Conservation (phyloP, 2,113 vertebrate species). For the Pseudorectes ferrugineus region DNA sequence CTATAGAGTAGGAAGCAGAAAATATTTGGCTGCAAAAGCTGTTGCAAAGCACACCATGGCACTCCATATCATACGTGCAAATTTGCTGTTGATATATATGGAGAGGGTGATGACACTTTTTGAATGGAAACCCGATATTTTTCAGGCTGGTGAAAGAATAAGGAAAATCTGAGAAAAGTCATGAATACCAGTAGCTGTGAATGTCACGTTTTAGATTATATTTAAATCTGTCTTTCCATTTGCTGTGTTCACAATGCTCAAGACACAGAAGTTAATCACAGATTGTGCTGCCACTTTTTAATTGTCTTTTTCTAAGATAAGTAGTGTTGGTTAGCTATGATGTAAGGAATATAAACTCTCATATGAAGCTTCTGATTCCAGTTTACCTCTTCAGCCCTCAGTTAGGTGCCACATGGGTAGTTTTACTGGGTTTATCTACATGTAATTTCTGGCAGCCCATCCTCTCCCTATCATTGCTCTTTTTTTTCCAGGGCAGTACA, state of each 20-base stretch:
- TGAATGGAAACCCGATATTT: constrained; percentile 11
- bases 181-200: constrained; percentile 13
- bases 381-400: not conserved
- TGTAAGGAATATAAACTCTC: not conserved
- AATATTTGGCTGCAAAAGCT: constrained; percentile 63
- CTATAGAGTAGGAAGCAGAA: constrained; percentile 53
- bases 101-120: constrained; percentile 27
- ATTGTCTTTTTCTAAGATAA: not conserved
- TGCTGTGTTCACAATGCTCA: not conserved
- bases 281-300: not conserved
- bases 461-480: fast-evolving
- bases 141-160: constrained; percentile 36
- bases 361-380: not conserved
- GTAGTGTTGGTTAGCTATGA: not conserved
- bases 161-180: constrained; percentile 43
- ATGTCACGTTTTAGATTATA: constrained; percentile 8
- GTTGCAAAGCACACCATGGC: constrained; percentile 43
- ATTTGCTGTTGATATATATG: constrained; percentile 47
- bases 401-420: not conserved
- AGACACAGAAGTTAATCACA: not conserved
- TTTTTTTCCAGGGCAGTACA: not conserved
- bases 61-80: not conserved
- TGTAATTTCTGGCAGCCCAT: fast-evolving
- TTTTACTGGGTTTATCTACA: not conserved
- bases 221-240: constrained; percentile 10